A percentile compares a stretch with the other conserved stretches of the same genome.
These are phyloP conservation scores for Gryllus longicercus DNA, from an alignment of 2,888 invertebrate genomes.

Conservation along the genomic window DNA sequence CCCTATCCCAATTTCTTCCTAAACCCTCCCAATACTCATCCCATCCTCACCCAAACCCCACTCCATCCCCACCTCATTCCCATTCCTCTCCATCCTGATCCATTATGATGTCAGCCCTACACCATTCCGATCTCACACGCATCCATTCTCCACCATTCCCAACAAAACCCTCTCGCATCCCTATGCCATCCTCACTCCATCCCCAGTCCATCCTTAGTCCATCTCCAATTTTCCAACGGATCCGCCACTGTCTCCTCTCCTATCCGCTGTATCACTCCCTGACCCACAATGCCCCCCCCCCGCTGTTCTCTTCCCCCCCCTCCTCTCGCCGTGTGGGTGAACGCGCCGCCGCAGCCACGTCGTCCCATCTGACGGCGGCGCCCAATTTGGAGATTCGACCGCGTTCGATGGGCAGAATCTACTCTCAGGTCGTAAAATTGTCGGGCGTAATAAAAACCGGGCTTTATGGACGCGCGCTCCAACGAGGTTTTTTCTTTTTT, in stretches of 20 bases:
- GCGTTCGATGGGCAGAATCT: constrained; percentile 17
- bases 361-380: background rate
- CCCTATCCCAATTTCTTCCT: too few species aligned
- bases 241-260: background rate
- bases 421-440: background rate
- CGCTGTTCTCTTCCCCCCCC: background rate
- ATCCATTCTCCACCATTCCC: too few species aligned
- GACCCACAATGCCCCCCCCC: background rate
- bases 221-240: too few species aligned
- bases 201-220: too few species aligned
- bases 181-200: too few species aligned
- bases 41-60: too few species aligned
- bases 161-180: too few species aligned
- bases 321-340: background rate
- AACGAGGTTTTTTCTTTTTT: background rate
- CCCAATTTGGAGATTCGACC: constrained; percentile 7
- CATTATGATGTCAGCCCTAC: too few species aligned
- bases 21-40: too few species aligned
- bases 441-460: background rate
- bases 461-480: background rate
- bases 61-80: too few species aligned
- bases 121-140: too few species aligned
- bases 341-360: background rate
- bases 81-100: too few species aligned
- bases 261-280: background rate